A percentile compares a stretch with the other conserved stretches of the same genome.
Conservation (phyloP, 2,888 invertebrate species). For the Chelonus formosanus region DNA sequence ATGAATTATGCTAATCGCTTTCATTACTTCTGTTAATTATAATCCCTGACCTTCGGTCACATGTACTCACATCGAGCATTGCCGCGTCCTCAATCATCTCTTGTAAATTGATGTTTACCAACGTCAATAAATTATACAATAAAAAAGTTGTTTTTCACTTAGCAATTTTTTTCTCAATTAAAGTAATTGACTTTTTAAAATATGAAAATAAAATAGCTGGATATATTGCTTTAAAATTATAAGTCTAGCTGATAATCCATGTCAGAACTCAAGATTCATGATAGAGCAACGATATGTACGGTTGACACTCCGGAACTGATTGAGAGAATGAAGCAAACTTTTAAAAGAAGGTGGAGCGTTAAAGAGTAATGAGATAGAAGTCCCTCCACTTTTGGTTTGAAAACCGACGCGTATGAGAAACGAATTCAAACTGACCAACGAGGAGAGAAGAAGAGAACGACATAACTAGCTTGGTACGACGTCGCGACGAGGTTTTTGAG, state of each 20-base stretch:
- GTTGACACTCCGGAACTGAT: constrained; percentile 49
- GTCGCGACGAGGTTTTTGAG: constrained; percentile 39
- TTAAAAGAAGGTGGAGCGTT: constrained; percentile 27
- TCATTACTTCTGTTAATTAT: constrained; percentile 33
- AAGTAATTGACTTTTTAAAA: too few species aligned
- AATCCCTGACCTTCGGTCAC: constrained; percentile 38
- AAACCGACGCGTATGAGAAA: constrained; percentile 22
- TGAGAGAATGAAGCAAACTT: constrained; percentile 28
- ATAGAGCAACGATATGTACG: constrained; percentile 29
- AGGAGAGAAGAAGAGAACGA: constrained; percentile 22
- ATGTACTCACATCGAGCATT: constrained; percentile 59
- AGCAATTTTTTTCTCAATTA: too few species aligned
- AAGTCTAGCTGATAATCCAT: too few species aligned
- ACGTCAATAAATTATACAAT: too few species aligned
- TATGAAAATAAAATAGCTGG: too few species aligned
- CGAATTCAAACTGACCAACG: constrained; percentile 18
- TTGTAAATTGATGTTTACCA: too few species aligned
- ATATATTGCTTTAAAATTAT: too few species aligned
- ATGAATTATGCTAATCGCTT: constrained; percentile 25
- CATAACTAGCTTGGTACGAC: constrained; percentile 27
- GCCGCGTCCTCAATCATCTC: constrained; percentile 58
- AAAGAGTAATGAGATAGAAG: constrained; percentile 29
- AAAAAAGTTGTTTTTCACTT: too few species aligned
- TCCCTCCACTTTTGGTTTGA: constrained; percentile 30
- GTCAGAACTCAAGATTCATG: neutral